Evolutionary conservation across 1,140 invertebrate species (phyloP).

Genomic region (Mylabris phalerata): DNA sequence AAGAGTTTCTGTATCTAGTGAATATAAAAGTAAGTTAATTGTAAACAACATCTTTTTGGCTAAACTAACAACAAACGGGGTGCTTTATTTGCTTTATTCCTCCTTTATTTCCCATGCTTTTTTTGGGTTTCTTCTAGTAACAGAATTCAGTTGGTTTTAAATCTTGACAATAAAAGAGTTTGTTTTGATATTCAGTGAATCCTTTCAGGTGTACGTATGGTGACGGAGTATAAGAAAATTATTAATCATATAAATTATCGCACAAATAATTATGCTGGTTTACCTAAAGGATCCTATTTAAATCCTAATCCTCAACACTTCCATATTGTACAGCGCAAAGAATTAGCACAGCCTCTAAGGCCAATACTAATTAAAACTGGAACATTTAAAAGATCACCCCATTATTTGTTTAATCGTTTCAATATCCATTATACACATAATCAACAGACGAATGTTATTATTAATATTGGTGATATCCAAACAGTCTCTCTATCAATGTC

Average conservation of each 20-base stretch:
- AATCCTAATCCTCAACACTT: constrained; percentile 39
- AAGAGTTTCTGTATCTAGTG: constrained; percentile 30
- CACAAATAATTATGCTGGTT: constrained; percentile 34
- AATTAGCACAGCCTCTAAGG: constrained; percentile 17
- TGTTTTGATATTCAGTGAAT: constrained; percentile 1
- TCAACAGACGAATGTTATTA: constrained; percentile 20
- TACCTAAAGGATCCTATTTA: constrained; percentile 39
- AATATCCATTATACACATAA: constrained; percentile 3
- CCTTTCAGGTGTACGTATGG: constrained; percentile 18
- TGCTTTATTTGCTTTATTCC: constrained; percentile 14
- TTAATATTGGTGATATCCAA: constrained; percentile 28
- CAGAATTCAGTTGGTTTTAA: constrained; percentile 17
- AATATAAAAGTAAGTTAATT: constrained; percentile 30
- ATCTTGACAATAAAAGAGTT: background rate
- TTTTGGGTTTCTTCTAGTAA: background rate
- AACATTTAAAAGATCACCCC: constrained; percentile 10
- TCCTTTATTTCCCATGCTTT: constrained; percentile 3
- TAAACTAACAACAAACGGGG: background rate
- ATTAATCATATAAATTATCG: constrained; percentile 23
- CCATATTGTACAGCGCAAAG: constrained; percentile 32
- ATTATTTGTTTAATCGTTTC: constrained; percentile 15
- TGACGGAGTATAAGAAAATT: too few species aligned
- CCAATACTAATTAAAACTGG: constrained; percentile 25
- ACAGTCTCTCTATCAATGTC: constrained; percentile 32
- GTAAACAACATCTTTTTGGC: too few species aligned